Evolutionary conservation across 30 jellyfish, hydroid and myxozoan species (phyloP), one percentile per base, ranked within the genome.

Genomic region (Euphysa ruthae): DNA sequence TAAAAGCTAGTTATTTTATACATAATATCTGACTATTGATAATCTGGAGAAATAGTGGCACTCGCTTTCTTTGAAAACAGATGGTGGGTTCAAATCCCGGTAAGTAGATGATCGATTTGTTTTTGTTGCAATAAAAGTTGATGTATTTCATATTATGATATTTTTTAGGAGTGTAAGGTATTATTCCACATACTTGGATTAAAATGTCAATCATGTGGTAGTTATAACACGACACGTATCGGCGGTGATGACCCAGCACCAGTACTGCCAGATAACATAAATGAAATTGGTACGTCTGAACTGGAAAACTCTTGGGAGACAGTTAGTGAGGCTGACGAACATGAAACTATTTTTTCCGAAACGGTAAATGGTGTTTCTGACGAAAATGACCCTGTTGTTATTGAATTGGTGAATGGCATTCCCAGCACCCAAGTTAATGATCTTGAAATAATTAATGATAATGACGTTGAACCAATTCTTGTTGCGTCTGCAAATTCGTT

Each of bases 191-290:
- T 85, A 14, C 43, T 77, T 66, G 96, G 93, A 0, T 32, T 85
- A 26, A 85, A 85, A 33, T 85, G 96, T 49, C 58, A 64, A 13
- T 71, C 66, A 29, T 85, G 96, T 29, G 96, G 96, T 2, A 71
- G 94, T 22, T 85, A 85, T 49, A 85, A 85, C 73, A 85, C 96
- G 22, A 68, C 80, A 4, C 38, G 80, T 15, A 68, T 68, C 27
- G 80, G 80, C 7, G 80, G 80, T 0, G 80, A 68, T 31, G 80
- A 68, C 3, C 80, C 80, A 15, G 54, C 49, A 30, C 80, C 80
- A 14, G 80, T 43, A 68, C 74, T 43, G 32, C 55, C 24, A 24
- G 75, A 3, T 13, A 42, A 27, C 15, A 42, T 42, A 56, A 56
- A 6, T 13, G 26, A 25, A 14, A 24, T 10, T 20, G 75, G 19